Conservation (phyloP, 2,797 vertebrate species). For the Manis pentadactyla region DNA sequence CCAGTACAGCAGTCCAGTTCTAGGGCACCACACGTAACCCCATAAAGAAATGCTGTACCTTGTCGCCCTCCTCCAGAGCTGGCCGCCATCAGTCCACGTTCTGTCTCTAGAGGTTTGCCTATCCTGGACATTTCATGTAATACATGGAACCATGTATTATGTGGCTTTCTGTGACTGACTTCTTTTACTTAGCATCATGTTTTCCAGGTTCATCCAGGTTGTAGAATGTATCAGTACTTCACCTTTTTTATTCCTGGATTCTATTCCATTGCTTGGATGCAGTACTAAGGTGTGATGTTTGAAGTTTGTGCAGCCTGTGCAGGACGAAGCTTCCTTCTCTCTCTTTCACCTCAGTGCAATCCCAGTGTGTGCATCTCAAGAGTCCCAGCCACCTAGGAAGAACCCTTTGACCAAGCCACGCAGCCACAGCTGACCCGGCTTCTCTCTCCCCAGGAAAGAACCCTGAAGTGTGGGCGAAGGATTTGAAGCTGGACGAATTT, state of each 20-base stretch:
- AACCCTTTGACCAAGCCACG: neutral
- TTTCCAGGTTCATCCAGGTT: rapidly evolving
- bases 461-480: conserved; percentile 82
- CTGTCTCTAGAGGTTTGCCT: neutral
- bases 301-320: neutral
- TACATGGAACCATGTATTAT: too few relatives aligned
- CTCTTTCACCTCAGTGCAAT: neutral
- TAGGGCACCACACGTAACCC: rapidly evolving
- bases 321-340: neutral
- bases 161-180: neutral
- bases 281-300: too few relatives aligned
- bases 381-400: neutral
- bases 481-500: conserved; percentile 83
- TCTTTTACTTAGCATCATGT: neutral
- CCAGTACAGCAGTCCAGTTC: neutral
- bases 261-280: rapidly evolving
- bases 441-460: conserved; percentile 80
- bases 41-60: neutral
- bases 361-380: rapidly evolving
- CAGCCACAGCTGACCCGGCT: neutral
- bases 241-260: neutral
- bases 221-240: too few relatives aligned
- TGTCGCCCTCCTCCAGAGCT: neutral
- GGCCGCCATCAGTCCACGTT: too few relatives aligned
- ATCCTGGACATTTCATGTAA: neutral